A percentile compares a stretch with the other conserved stretches of the same genome.
Evolutionary conservation across 2,888 invertebrate species (phyloP).

Genomic region (Tolmerus cingulatus): DNA sequence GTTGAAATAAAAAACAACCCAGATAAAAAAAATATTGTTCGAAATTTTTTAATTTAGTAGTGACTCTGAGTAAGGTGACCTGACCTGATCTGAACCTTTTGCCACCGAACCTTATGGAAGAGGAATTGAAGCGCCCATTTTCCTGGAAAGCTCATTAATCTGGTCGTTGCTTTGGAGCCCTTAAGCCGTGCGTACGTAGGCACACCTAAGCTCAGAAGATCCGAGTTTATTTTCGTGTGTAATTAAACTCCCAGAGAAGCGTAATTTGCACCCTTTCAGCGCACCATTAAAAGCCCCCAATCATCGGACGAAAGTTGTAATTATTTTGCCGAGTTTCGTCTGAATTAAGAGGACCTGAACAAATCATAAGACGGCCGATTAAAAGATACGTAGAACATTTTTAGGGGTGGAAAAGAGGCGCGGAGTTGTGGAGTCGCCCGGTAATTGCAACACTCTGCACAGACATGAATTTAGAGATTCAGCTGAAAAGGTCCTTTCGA

Average conservation of each 20-base stretch:
- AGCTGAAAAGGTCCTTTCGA: conserved; percentile 9
- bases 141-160: conserved; percentile 8
- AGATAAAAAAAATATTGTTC: background rate
- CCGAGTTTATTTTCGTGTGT: background rate
- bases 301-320: background rate
- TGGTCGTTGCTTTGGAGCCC: background rate
- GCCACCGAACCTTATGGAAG: background rate
- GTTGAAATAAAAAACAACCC: background rate
- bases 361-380: background rate
- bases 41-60: background rate
- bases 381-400: background rate
- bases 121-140: background rate
- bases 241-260: background rate
- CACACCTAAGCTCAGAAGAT: background rate
- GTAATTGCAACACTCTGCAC: conserved; percentile 16
- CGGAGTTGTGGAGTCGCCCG: background rate
- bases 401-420: background rate
- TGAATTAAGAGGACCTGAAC: background rate
- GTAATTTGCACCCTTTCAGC: conserved; percentile 1
- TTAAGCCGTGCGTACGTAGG: background rate
- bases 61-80: background rate
- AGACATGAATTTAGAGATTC: conserved; percentile 24
- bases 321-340: background rate
- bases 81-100: background rate
- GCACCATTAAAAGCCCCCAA: background rate